Percentiles rank a stretch among this genome's conserved stretches.
Evolutionary conservation across 2,113 vertebrate genomes (phyloP).

Genomic region (Sphyrna mokarran): DNA sequence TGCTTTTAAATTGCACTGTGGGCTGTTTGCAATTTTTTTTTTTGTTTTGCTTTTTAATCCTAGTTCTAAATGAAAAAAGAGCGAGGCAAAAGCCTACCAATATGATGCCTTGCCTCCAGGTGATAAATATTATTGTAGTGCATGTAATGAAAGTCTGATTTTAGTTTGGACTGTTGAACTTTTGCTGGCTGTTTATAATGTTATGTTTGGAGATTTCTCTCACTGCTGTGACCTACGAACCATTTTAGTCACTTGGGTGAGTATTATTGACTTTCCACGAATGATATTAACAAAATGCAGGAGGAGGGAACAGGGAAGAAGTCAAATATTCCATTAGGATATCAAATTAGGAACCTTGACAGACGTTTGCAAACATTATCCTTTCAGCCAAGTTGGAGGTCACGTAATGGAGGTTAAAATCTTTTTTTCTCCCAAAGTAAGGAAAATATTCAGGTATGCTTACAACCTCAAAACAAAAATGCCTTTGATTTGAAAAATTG

Average conservation of each 20-base stretch:
- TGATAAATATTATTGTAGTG: not conserved
- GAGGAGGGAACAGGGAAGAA: not conserved
- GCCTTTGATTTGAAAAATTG: not conserved
- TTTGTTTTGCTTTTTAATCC: not conserved
- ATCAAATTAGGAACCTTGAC: not conserved
- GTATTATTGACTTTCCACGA: not conserved
- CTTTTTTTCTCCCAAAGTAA: not conserved
- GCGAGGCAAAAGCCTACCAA: not conserved
- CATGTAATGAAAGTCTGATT: not conserved
- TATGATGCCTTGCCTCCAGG: not conserved
- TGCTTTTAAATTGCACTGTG: not conserved
- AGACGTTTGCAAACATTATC: not conserved
- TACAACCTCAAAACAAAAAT: not conserved
- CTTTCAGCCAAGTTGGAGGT: not conserved
- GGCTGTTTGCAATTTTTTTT: not conserved
- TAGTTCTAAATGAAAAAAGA: not conserved
- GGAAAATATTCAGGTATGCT: not conserved
- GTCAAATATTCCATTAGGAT: not conserved
- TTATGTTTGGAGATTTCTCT: not conserved
- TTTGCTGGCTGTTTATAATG: constrained; percentile 13
- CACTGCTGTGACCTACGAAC: not conserved
- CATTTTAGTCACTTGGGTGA: not conserved
- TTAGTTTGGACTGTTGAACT: constrained; percentile 4
- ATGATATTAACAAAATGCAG: not conserved
- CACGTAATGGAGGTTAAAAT: not conserved